Evolutionary conservation across 2,113 vertebrate species (phyloP).

Genomic region (Pogonocichla stellata): DNA sequence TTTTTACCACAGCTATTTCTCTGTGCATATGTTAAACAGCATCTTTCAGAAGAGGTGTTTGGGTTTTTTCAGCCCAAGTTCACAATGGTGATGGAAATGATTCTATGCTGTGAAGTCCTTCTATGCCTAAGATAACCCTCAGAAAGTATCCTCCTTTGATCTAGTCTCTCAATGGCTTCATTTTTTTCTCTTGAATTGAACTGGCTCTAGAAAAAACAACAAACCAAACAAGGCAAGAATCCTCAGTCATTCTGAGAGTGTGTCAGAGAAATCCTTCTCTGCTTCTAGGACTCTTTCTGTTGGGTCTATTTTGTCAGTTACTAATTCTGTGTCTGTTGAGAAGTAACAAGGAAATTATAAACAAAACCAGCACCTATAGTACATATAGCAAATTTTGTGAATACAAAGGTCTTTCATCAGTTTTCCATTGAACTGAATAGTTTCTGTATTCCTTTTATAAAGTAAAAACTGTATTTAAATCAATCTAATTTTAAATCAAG

Average conservation of each 20-base stretch:
- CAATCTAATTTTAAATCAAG: neutral
- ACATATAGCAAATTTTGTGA: neutral
- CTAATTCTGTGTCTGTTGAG: neutral
- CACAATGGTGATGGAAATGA: rapidly evolving
- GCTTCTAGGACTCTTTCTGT: neutral
- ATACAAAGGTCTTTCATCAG: neutral
- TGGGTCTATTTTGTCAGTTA: neutral
- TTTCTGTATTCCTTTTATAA: neutral
- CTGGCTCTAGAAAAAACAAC: neutral
- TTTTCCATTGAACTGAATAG: neutral
- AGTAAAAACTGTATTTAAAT: neutral
- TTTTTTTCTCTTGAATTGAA: neutral
- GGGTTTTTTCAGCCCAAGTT: neutral
- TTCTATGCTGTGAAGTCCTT: neutral
- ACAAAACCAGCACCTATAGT: neutral
- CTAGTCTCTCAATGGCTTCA: neutral
- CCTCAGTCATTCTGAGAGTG: neutral
- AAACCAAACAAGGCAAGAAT: neutral
- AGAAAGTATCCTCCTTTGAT: neutral
- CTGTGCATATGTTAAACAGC: neutral
- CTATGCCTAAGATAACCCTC: neutral
- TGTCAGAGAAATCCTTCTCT: neutral
- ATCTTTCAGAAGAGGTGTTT: neutral
- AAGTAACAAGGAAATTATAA: neutral
- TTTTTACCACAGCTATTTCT: neutral